phyloP scores from a whole-genome alignment of 2,888 invertebrate genomes.

The Sesia apiformis region DNA sequence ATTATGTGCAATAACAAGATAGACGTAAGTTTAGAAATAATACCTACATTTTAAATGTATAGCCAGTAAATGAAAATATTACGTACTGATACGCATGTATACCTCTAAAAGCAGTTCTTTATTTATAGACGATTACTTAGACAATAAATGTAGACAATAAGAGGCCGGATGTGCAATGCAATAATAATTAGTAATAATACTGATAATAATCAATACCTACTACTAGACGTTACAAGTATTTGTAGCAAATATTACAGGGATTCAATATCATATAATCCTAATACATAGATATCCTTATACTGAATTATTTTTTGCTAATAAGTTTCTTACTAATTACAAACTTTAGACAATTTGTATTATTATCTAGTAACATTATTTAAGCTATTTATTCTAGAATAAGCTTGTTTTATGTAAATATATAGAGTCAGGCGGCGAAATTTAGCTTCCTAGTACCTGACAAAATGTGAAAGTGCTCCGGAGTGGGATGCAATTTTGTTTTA shows the following conservation, averaged over 20 bases:
- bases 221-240: too few relatives aligned
- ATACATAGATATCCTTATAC: too few relatives aligned
- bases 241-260: too few relatives aligned
- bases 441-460: constrained; percentile 74
- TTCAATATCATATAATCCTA: too few relatives aligned
- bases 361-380: not conserved
- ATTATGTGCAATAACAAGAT: constrained; percentile 45
- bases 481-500: constrained; percentile 17
- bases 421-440: constrained; percentile 61
- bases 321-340: too few relatives aligned
- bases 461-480: constrained; percentile 47
- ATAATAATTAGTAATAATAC: constrained; percentile 31
- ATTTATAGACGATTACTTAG: constrained; percentile 5
- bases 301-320: too few relatives aligned
- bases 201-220: too few relatives aligned
- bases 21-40: constrained; percentile 4
- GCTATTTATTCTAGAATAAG: constrained; percentile 1
- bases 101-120: constrained; percentile 3
- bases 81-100: too few relatives aligned
- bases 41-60: not conserved
- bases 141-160: constrained; percentile 14
- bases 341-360: not conserved
- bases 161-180: constrained; percentile 72
- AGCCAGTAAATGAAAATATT: not conserved
- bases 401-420: constrained; percentile 4